Evolutionary conservation across 1,140 invertebrate genomes (phyloP), one percentile per base, ranked within the genome.

Genomic region (Trachymyrmex septentrionalis): DNA sequence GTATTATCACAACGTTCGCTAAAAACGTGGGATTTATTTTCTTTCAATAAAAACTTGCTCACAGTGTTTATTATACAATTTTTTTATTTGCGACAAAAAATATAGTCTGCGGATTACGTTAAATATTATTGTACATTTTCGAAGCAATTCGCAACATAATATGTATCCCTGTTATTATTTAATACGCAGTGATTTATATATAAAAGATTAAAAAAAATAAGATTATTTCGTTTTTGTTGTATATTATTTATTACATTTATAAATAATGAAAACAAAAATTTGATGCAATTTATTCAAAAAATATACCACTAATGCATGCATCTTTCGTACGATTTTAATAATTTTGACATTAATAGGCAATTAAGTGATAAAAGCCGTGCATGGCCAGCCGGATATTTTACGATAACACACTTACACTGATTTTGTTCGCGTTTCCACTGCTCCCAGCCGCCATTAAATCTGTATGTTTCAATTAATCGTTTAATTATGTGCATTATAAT

Each of bases 401-500:
- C 38, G 80, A 75, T 81, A 59, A 71, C 24, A 44, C 66, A 81
- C 80, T 84, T 84, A 53, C 14, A 24, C 24, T 75, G 69, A 84
- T 84, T 84, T 75, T 21, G n/a, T 84, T 59, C 24, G 69, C 24
- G 80, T 82, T 82, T 48, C 55, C 24, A 55, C 55, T 34, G 27
- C 24, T 48, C n/a, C 16, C 34, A 24, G 21, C 24, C 34, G 34
- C 44, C 69, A 84, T 84, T 84, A 84, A 75, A 73, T 75, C 38
- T 48, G 55, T 84, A 75, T 59, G 69, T 84, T 84, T 50, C 69
- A 84, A 84, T 84, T 84, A 84, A 73, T 27, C n/a, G n/a, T 84
- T 84, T 84, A 75, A 84, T 84, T 84, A 84, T 84, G 55, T 84
- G 16, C 80, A 61, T 75, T 75, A 75, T 75, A 84, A 84, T 75